phyloP scores from a whole-genome alignment of 2,797 vertebrate species.

The Gymnothorax reevesii region DNA sequence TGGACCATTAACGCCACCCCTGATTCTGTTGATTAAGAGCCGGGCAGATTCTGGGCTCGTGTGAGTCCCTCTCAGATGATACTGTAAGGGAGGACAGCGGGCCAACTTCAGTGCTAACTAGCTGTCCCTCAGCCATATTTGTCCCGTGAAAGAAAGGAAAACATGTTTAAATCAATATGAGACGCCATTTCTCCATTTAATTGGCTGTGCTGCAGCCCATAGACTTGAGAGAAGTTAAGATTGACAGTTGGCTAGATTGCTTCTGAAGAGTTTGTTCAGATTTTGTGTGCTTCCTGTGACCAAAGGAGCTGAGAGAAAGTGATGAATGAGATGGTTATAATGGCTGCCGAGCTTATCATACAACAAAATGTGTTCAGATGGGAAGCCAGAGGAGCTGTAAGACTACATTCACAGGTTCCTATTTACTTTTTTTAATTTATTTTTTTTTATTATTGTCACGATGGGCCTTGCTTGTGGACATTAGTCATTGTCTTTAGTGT shows the following conservation, averaged over 20 bases:
- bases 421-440: not conserved
- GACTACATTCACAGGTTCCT: not conserved
- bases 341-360: not conserved
- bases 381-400: not conserved
- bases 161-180: not conserved
- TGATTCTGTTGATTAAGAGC: not conserved
- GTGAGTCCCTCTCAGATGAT: not conserved
- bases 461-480: not conserved
- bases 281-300: not conserved
- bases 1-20: not conserved
- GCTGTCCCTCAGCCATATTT: not conserved
- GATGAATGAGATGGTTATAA: not conserved
- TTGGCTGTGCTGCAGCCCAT: not conserved
- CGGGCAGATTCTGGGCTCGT: not conserved
- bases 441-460: not conserved
- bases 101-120: not conserved
- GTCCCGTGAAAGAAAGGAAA: not conserved
- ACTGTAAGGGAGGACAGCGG: not conserved
- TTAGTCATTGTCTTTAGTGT: not conserved
- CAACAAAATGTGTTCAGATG: not conserved
- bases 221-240: not conserved
- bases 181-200: not conserved
- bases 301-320: not conserved
- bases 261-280: constrained; percentile 7
- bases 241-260: not conserved